phyloP scores from a whole-genome alignment of 2,113 vertebrate genomes.

The Abramis brama region DNA sequence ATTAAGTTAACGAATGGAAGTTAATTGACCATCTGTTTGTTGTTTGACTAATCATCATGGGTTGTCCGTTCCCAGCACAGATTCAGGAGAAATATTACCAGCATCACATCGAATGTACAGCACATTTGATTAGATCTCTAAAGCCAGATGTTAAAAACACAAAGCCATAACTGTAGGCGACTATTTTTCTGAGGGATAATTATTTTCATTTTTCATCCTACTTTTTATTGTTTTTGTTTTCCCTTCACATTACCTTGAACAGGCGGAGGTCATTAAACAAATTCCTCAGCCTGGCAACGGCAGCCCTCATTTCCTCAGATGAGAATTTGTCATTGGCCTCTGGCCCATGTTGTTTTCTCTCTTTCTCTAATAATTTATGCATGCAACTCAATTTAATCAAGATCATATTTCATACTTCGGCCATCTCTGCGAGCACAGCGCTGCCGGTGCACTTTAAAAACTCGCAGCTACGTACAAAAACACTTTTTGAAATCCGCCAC shows the following conservation, averaged over 20 bases:
- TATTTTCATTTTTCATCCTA: constrained; percentile 14
- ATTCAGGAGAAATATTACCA: constrained; percentile 27
- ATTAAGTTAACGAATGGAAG: constrained; percentile 52
- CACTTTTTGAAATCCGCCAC: constrained; percentile 11
- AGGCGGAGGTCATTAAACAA: not conserved
- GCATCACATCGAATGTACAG: constrained; percentile 32
- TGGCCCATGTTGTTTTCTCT: constrained; percentile 44
- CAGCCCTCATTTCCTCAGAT: constrained; percentile 39
- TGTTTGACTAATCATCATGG: constrained; percentile 50
- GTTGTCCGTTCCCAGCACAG: not conserved
- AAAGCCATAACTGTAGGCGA: constrained; percentile 6
- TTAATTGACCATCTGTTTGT: constrained; percentile 60
- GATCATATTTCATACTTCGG: constrained; percentile 49
- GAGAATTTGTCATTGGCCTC: constrained; percentile 42
- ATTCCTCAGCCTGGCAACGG: constrained; percentile 24
- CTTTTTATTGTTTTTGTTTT: constrained; percentile 36
- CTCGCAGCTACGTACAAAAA: not conserved
- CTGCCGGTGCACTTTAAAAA: not conserved
- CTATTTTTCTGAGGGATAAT: constrained; percentile 10
- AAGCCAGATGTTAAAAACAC: constrained; percentile 32
- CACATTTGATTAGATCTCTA: constrained; percentile 45
- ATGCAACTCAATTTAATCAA: constrained; percentile 54
- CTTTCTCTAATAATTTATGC: constrained; percentile 49
- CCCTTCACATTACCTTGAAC: constrained; percentile 22
- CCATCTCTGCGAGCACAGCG: not conserved